A percentile compares a stretch with the other conserved stretches of the same genome.
Evolutionary conservation across 2,888 invertebrate genomes (phyloP).

Genomic region (Hydropsyche betteni): DNA sequence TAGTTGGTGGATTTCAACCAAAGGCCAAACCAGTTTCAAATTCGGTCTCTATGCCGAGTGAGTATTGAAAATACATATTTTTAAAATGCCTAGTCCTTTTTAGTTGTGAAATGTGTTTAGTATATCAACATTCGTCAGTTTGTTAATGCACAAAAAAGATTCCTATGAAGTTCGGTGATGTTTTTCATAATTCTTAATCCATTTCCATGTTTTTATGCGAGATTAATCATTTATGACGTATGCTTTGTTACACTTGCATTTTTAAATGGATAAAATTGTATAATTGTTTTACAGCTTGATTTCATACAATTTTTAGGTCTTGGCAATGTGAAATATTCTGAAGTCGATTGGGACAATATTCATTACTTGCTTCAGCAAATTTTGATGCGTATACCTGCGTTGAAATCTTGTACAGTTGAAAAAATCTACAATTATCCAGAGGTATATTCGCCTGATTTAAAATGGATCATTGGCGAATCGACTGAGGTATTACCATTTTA

Average conservation of each 20-base stretch:
- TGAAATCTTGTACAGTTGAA: constrained; percentile 79
- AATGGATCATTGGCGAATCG: constrained; percentile 93
- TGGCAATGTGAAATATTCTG: constrained; percentile 72
- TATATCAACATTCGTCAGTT: neutral
- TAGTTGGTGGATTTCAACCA: constrained; percentile 93
- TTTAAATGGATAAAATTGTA: no score
- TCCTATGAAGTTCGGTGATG: no score
- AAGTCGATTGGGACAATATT: constrained; percentile 97
- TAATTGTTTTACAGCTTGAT: neutral
- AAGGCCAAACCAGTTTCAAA: constrained; percentile 82
- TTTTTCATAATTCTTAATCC: no score
- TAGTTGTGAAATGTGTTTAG: no score
- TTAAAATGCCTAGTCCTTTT: neutral
- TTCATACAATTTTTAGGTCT: constrained; percentile 60
- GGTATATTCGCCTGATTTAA: constrained; percentile 96
- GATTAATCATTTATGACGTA: no score
- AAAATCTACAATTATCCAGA: constrained; percentile 90
- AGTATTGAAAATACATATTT: constrained; percentile 52
- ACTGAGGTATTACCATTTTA: constrained; percentile 75
- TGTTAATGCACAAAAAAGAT: neutral
- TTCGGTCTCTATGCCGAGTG: constrained; percentile 56
- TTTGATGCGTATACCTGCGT: constrained; percentile 81
- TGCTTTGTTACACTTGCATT: no score
- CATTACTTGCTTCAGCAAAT: constrained; percentile 87
- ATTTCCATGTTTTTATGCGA: neutral